phyloP scores from a whole-genome alignment of 2,888 invertebrate species.

The Cloeon dipterum region DNA sequence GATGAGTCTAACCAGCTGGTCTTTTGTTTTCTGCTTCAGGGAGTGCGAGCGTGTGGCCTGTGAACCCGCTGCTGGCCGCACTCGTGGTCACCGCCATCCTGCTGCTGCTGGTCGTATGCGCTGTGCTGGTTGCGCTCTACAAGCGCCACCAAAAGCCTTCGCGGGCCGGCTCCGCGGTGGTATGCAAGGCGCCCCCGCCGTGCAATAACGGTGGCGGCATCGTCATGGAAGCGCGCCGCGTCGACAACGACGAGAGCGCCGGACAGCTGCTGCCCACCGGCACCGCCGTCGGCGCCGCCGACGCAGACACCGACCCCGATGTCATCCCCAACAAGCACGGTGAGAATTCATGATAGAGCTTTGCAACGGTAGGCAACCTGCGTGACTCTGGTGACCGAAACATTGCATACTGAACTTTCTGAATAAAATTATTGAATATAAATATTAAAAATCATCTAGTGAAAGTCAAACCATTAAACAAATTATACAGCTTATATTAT shows the following conservation, averaged over 20 bases:
- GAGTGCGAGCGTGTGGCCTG: conserved; percentile 31
- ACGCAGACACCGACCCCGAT: conserved; percentile 52
- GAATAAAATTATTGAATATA: too few relatives aligned
- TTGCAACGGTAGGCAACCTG: too few relatives aligned
- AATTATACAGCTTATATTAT: too few relatives aligned
- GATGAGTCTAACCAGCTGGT: too few relatives aligned
- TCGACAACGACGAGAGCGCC: conserved; percentile 7
- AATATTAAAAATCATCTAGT: too few relatives aligned
- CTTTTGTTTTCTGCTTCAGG: too few relatives aligned
- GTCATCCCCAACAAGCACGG: conserved; percentile 75
- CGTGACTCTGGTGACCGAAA: too few relatives aligned
- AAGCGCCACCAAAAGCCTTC: conserved; percentile 17
- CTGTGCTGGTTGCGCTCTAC: conserved; percentile 51
- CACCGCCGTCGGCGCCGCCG: conserved; percentile 17
- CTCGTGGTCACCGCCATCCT: conserved; percentile 54
- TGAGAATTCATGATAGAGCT: too few relatives aligned
- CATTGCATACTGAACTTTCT: too few relatives aligned
- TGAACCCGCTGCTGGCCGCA: conserved; percentile 54
- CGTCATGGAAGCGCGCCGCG: conserved; percentile 5
- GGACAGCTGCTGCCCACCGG: conserved; percentile 25
- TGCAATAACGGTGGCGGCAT: conserved; percentile 21
- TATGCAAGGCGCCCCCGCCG: conserved; percentile 19
- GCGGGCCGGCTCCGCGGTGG: conserved; percentile 14
- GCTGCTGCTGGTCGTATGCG: conserved; percentile 50
- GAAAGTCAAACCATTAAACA: too few relatives aligned